These are phyloP conservation scores for Lasioglossum albipes DNA, from an alignment of 1,140 invertebrate genomes.

Conservation along the genomic window DNA sequence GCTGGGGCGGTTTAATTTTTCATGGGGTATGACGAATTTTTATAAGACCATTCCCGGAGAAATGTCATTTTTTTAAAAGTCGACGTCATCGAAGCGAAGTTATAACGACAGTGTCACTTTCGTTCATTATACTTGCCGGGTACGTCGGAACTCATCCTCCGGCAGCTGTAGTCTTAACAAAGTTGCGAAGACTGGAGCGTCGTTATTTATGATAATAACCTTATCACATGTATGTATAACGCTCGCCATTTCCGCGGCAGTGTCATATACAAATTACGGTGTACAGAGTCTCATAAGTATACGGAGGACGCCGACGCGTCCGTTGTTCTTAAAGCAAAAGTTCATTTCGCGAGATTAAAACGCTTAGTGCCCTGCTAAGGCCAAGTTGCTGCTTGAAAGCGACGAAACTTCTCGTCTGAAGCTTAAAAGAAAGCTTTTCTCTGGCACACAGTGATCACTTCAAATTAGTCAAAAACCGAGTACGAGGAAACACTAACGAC, in stretches of 20 bases:
- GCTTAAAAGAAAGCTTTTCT: no score
- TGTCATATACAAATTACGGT: constrained; percentile 24
- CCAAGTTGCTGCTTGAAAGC: neutral
- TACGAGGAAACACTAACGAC: no score
- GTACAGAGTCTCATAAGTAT: neutral
- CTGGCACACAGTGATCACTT: no score
- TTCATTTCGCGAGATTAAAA: constrained; percentile 38
- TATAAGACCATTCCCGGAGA: no score
- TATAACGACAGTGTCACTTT: neutral
- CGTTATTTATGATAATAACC: constrained; percentile 31
- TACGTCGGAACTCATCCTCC: neutral
- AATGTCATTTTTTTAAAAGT: no score
- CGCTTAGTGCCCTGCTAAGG: neutral
- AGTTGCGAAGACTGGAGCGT: neutral
- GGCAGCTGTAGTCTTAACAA: constrained; percentile 15
- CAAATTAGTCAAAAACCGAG: no score
- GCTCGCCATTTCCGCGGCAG: neutral
- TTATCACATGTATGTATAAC: constrained; percentile 1
- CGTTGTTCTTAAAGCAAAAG: constrained; percentile 27
- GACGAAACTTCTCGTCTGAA: neutral
- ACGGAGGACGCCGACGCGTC: neutral
- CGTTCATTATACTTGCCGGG: neutral
- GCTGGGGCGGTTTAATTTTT: no score
- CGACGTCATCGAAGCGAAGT: no score
- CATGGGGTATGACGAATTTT: no score